Evolutionary conservation across 1,140 invertebrate genomes (phyloP).

Genomic region (Ceratina japonica): DNA sequence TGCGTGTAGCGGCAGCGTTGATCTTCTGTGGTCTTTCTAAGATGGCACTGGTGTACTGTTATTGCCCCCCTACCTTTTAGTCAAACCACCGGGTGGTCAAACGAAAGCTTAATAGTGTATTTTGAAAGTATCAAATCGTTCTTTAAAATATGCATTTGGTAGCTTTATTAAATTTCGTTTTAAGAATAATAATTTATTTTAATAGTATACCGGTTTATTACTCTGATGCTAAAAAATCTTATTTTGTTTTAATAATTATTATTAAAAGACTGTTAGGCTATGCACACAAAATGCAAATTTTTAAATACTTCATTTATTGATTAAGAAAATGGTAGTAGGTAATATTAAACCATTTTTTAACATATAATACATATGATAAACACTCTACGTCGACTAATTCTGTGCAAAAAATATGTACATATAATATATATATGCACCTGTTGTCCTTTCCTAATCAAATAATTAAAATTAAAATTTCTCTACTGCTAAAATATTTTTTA

Average conservation of each 20-base stretch:
- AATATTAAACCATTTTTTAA: not conserved
- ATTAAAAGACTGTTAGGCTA: too few species aligned
- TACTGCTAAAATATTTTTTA: too few species aligned
- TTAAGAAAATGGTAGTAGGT: not conserved
- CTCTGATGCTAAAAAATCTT: not conserved
- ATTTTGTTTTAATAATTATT: not conserved
- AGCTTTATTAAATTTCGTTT: not conserved
- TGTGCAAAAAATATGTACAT: not conserved
- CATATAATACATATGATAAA: slow-evolving; percentile 34
- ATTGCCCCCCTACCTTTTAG: slow-evolving; percentile 7
- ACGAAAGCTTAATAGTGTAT: not conserved
- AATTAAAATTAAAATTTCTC: too few species aligned
- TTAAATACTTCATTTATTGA: not conserved
- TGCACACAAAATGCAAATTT: too few species aligned
- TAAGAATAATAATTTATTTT: not conserved
- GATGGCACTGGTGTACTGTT: slow-evolving; percentile 31
- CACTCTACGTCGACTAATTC: slow-evolving; percentile 16
- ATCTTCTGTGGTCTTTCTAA: slow-evolving; percentile 46
- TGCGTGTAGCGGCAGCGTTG: slow-evolving; percentile 44
- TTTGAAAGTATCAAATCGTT: not conserved
- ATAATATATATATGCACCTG: too few species aligned
- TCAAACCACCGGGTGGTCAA: too few species aligned
- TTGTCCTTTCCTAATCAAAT: too few species aligned
- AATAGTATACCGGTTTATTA: not conserved
- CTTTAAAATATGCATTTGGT: not conserved